Conservation (phyloP, 2,888 invertebrate genomes). For the Noctua janthina region DNA sequence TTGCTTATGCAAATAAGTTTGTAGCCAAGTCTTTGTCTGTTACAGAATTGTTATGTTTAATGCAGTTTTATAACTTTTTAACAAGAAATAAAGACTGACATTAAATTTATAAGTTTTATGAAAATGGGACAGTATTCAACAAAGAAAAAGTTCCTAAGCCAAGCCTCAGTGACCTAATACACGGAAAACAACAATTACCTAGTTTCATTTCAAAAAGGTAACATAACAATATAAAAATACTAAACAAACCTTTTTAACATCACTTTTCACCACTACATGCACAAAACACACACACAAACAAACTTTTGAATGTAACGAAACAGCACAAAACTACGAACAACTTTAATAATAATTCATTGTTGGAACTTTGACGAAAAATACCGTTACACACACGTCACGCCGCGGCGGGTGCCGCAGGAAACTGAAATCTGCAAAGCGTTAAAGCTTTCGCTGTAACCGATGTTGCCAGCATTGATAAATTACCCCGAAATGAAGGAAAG, state of each 20-base stretch:
- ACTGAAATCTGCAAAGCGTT: slow-evolving; percentile 77
- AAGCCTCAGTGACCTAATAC: slow-evolving; percentile 60
- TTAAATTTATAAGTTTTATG: neutral
- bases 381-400: slow-evolving; percentile 54
- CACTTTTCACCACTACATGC: slow-evolving; percentile 31
- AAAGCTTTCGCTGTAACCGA: slow-evolving; percentile 65
- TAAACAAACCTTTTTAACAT: slow-evolving; percentile 61
- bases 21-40: slow-evolving; percentile 49
- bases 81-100: neutral
- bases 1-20: slow-evolving; percentile 49
- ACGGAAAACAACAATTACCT: slow-evolving; percentile 56
- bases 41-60: slow-evolving; percentile 9
- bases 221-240: slow-evolving; percentile 1
- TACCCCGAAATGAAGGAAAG: slow-evolving; percentile 31
- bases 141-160: slow-evolving; percentile 32
- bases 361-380: slow-evolving; percentile 38
- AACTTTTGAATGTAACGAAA: slow-evolving; percentile 40
- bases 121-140: slow-evolving; percentile 6
- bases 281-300: slow-evolving; percentile 43
- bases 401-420: slow-evolving; percentile 77
- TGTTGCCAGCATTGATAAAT: slow-evolving; percentile 59
- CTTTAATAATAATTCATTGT: slow-evolving; percentile 52
- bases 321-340: slow-evolving; percentile 49
- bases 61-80: slow-evolving; percentile 10
- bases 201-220: slow-evolving; percentile 33